These are phyloP conservation scores for Pseudochirops cupreus DNA, from an alignment of 2,797 vertebrate species.

Conservation along the genomic window DNA sequence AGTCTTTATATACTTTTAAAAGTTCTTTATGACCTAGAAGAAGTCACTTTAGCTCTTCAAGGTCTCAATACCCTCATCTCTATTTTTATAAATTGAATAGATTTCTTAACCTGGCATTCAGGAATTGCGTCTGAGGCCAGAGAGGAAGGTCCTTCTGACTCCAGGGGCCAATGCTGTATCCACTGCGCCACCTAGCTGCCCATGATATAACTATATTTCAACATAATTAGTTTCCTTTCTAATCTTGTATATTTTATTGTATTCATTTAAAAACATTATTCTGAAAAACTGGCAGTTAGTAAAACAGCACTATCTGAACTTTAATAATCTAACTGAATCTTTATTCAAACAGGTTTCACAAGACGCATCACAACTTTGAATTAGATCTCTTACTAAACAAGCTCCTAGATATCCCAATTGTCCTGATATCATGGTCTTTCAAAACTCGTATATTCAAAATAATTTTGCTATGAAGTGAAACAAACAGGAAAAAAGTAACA, in stretches of 20 bases:
- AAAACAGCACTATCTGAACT: no score
- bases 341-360: neutral
- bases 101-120: neutral
- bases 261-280: neutral
- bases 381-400: constrained; percentile 35
- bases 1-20: neutral
- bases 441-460: neutral
- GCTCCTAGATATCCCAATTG: constrained; percentile 3
- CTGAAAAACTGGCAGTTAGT: neutral
- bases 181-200: no score
- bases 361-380: neutral
- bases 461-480: constrained; percentile 10
- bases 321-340: no score
- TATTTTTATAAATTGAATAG: neutral
- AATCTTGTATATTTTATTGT: neutral
- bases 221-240: neutral
- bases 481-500: constrained; percentile 31
- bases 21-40: neutral
- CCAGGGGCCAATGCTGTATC: no score
- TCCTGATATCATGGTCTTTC: constrained; percentile 3
- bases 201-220: neutral
- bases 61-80: neutral
- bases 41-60: neutral
- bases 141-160: no score
- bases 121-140: neutral